Evolutionary conservation across 2,888 invertebrate species (phyloP), one percentile per base, ranked within the genome.

Genomic region (Allygus modestus): DNA sequence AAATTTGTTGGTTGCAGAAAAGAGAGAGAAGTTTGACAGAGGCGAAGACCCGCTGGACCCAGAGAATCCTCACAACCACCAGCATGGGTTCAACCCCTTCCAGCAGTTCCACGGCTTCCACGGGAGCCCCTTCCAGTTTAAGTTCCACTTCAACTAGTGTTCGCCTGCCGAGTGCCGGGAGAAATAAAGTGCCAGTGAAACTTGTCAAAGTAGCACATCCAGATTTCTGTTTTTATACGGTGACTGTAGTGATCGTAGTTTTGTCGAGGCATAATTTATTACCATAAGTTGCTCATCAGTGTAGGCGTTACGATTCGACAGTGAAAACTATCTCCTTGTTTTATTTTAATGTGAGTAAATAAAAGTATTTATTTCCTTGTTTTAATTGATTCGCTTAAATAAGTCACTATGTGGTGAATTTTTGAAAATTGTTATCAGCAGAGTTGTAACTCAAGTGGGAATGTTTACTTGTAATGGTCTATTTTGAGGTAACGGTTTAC

Each of bases 21-120:
- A 99, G 92, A 93, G 99, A 85, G 94, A 95, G 85, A 96, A 96
- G 90, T 99, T 97, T 91, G 99, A 99, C 92, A 93, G 94, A 88
- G 99, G 99, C 86, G 95, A 96, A 88, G 99, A 99, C 93, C 99
- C 99, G 0, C 92, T 99, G 83, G 99, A 99, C 92, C 99, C 99
- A 0, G 99, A 99, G 90, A 93, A 95, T 7, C 93, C 93, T 23
- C 92, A 91, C 87, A 92, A 92, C 88, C 92, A 92, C 85, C 91
- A 92, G 58, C 92, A 92, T 12, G 94, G 93, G 20, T 93, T 94
- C 90, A 95, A 93, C 91, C 96, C 96, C 89, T 93, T 93, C 90
- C 92, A 91, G 87, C 92, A 92, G 85, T 97, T 97, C 92, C 94
- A 96, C 88, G 94, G 95, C 91, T 96, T 96, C 92, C 94, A 94